These are phyloP conservation scores for Mandrillus leucophaeus DNA, from an alignment of 2,113 vertebrate species.

Conservation along the genomic window DNA sequence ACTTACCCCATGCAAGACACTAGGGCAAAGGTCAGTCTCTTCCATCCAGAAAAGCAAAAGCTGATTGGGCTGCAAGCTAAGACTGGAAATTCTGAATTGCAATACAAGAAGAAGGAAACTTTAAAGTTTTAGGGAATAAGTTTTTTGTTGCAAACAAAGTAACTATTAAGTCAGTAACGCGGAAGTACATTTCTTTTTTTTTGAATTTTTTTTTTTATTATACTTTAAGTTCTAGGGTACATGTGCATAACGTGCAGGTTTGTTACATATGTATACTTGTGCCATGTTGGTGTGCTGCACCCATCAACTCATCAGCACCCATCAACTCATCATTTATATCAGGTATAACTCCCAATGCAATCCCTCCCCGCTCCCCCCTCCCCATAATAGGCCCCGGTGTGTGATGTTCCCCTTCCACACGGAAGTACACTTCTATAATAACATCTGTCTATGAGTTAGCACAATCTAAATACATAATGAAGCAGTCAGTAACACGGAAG, in stretches of 20 bases:
- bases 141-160: neutral
- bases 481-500: neutral
- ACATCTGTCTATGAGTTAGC: neutral
- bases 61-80: neutral
- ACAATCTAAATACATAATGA: neutral
- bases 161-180: neutral
- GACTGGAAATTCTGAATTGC: neutral
- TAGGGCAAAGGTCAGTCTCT: neutral
- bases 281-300: no score
- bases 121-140: neutral
- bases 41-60: conserved; percentile 4
- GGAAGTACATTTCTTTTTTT: neutral
- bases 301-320: no score
- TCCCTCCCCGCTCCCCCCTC: no score
- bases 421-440: neutral
- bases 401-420: no score
- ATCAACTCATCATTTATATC: no score
- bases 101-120: neutral
- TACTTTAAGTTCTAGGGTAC: no score
- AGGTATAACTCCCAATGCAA: no score
- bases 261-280: no score
- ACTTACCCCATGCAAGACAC: neutral
- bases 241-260: no score
- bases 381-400: no score
- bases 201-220: no score